These are phyloP conservation scores for Choloepus didactylus DNA, from an alignment of 2,797 vertebrate species.

Conservation along the genomic window DNA sequence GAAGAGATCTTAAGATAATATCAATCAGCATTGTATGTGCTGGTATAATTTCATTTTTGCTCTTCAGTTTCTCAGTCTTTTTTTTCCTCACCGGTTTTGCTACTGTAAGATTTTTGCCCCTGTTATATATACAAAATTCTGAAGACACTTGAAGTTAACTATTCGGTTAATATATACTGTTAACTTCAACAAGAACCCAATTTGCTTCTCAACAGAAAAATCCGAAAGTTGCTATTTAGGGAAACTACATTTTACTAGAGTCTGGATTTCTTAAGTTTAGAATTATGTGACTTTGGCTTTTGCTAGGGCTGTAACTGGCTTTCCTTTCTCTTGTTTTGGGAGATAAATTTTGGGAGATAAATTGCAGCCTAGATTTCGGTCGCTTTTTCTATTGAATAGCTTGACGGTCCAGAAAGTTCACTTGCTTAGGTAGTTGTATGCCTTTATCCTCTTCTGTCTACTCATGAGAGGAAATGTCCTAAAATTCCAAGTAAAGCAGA, in stretches of 20 bases:
- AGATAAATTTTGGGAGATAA: background rate
- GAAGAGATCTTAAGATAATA: background rate
- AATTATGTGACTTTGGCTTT: background rate
- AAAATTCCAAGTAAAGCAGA: constrained; percentile 20
- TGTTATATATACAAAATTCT: background rate
- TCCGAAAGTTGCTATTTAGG: background rate
- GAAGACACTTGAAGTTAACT: background rate
- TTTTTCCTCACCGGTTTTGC: background rate
- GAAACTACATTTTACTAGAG: background rate
- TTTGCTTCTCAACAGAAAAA: background rate
- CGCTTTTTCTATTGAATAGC: background rate
- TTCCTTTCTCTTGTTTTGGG: background rate
- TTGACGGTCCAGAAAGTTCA: background rate
- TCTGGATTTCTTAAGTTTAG: background rate
- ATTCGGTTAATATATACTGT: background rate
- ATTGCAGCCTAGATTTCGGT: constrained; percentile 11
- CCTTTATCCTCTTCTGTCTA: background rate
- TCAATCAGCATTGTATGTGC: background rate
- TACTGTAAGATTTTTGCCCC: background rate
- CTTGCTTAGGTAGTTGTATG: background rate
- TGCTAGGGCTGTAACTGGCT: background rate
- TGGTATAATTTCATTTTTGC: background rate
- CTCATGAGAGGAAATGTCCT: background rate
- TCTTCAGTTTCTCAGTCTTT: background rate
- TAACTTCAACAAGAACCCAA: background rate